Evolutionary conservation across 2,888 invertebrate species (phyloP).

Genomic region (Apotomis capreana): DNA sequence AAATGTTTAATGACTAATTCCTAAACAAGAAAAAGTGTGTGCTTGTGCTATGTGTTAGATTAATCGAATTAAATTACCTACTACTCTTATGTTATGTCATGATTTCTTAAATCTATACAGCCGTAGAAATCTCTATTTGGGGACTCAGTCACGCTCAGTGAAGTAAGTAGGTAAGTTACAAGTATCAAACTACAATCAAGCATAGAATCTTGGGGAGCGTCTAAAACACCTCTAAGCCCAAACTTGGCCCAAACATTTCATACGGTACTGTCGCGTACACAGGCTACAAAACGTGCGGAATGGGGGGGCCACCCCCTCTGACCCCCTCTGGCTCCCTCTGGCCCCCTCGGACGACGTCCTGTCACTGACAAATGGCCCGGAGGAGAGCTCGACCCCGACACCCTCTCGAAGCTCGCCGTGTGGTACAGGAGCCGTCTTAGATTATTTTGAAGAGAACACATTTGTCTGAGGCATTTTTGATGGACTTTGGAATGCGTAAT

Average conservation of each 20-base stretch:
- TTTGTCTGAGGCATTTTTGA: background rate
- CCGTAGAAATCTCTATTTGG: too few species aligned
- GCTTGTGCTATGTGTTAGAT: too few species aligned
- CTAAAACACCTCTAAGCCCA: conserved; percentile 45
- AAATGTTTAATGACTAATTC: too few species aligned
- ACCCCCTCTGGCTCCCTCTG: background rate
- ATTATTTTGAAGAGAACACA: conserved; percentile 38
- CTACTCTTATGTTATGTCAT: too few species aligned
- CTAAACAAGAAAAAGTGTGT: too few species aligned
- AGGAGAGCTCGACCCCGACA: conserved; percentile 78
- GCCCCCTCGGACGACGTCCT: conserved; percentile 68
- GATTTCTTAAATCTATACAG: too few species aligned
- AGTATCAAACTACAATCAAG: too few species aligned
- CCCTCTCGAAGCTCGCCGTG: conserved; percentile 62
- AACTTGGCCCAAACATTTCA: conserved; percentile 21
- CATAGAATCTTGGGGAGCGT: conserved; percentile 7
- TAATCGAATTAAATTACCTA: too few species aligned
- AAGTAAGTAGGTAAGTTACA: too few species aligned
- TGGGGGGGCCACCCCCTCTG: conserved; percentile 25
- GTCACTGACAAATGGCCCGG: conserved; percentile 83
- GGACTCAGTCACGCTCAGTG: too few species aligned
- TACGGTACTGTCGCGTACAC: conserved; percentile 56
- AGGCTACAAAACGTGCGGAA: conserved; percentile 50
- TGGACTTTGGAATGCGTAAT: background rate
- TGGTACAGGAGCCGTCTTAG: conserved; percentile 32